phyloP scores from a whole-genome alignment of 1,140 invertebrate genomes.

The Drosophila triauraria region DNA sequence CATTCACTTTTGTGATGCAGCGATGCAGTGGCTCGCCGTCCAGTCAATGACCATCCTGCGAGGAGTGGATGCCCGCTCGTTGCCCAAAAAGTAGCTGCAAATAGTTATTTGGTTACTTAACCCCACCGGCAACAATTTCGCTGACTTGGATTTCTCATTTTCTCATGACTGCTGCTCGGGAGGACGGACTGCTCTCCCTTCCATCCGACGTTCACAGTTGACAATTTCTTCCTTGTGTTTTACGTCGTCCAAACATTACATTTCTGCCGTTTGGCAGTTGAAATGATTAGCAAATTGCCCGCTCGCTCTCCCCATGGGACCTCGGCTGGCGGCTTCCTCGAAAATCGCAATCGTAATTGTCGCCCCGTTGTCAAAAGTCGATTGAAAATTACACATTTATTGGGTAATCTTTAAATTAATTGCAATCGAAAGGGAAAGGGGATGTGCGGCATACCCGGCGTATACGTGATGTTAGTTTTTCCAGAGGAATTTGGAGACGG shows the following conservation, averaged over 20 bases:
- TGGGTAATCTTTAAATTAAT: conserved; percentile 31
- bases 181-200: conserved; percentile 23
- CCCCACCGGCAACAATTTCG: conserved; percentile 37
- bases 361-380: conserved; percentile 22
- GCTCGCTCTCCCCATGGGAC: conserved; percentile 27
- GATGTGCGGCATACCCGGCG: background rate
- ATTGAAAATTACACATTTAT: conserved; percentile 37
- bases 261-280: conserved; percentile 55
- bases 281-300: conserved; percentile 70
- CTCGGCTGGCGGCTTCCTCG: conserved; percentile 14
- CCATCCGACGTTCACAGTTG: conserved; percentile 32
- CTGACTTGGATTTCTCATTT: conserved; percentile 58
- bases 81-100: conserved; percentile 53
- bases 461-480: conserved; percentile 23
- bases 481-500: too few species aligned
- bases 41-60: conserved; percentile 59
- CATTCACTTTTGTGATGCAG: conserved; percentile 66
- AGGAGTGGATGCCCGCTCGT: conserved; percentile 12
- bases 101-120: conserved; percentile 59
- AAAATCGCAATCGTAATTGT: conserved; percentile 33
- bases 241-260: conserved; percentile 31
- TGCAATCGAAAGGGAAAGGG: background rate
- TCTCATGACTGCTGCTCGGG: conserved; percentile 49
- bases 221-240: conserved; percentile 74
- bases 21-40: conserved; percentile 46